Conservation (phyloP, 2,797 vertebrate genomes). For the Trematomus bernacchii region DNA sequence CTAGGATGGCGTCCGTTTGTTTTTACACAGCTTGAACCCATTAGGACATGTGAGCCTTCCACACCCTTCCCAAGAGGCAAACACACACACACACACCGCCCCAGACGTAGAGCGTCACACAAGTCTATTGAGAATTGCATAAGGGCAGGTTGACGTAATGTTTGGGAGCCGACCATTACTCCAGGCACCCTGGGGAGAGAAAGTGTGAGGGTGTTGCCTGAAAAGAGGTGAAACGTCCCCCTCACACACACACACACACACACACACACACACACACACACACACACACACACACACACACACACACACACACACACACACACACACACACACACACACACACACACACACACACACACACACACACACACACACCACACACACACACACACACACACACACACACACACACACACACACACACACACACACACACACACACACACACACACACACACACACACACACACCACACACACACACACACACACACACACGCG, state of each 20-base stretch:
- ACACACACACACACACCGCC: slow-evolving; percentile 27
- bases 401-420: slow-evolving; percentile 27
- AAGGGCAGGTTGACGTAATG: slow-evolving; percentile 68
- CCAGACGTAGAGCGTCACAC: slow-evolving; percentile 39
- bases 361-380: slow-evolving; percentile 24
- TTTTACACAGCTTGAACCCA: slow-evolving; percentile 76
- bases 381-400: slow-evolving; percentile 28
- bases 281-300: too few relatives aligned
- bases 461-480: too few relatives aligned
- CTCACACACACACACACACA: slow-evolving; percentile 24
- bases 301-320: background rate
- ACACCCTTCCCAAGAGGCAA: slow-evolving; percentile 67
- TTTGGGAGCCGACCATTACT: slow-evolving; percentile 51
- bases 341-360: slow-evolving; percentile 31
- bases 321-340: slow-evolving; percentile 20
- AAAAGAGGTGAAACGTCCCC: slow-evolving; percentile 49
- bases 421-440: slow-evolving; percentile 13
- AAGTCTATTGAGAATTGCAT: slow-evolving; percentile 66
- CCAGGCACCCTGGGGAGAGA: slow-evolving; percentile 39
- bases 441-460: too few relatives aligned
- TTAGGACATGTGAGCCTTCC: slow-evolving; percentile 67
- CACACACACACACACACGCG: background rate
- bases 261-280: too few relatives aligned
- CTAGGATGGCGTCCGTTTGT: slow-evolving; percentile 47
- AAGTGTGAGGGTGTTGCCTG: slow-evolving; percentile 64